These are phyloP conservation scores for Dromas ardeola DNA, from an alignment of 2,113 vertebrate genomes.

Conservation along the genomic window DNA sequence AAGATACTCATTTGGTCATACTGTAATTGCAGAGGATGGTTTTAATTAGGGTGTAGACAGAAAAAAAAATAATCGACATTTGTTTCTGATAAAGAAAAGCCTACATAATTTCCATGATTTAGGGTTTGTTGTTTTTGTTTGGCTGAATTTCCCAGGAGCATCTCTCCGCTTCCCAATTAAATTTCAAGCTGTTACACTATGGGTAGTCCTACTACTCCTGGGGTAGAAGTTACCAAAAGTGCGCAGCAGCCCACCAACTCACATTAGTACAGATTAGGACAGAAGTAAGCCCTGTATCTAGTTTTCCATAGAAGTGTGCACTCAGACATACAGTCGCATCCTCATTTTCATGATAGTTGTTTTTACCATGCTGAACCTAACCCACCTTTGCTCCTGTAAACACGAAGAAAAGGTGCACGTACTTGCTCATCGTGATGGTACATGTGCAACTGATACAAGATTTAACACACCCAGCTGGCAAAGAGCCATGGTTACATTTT, in stretches of 20 bases:
- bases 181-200: background rate
- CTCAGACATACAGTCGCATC: background rate
- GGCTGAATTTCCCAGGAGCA: conserved; percentile 51
- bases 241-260: background rate
- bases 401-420: background rate
- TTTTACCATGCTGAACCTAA: background rate
- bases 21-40: conserved; percentile 29
- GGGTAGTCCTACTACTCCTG: background rate
- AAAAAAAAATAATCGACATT: conserved; percentile 53
- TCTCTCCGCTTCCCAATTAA: conserved; percentile 36
- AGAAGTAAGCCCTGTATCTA: background rate
- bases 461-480: background rate
- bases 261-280: background rate
- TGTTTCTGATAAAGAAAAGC: conserved; percentile 65
- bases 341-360: background rate
- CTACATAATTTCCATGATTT: conserved; percentile 53
- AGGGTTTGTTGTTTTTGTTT: conserved; percentile 38
- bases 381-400: background rate
- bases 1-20: conserved; percentile 46
- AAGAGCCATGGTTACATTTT: background rate
- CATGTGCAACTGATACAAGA: background rate
- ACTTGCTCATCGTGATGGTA: background rate
- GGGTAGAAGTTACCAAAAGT: background rate
- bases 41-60: conserved; percentile 42
- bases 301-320: background rate